Percentiles rank a stretch among this genome's conserved stretches.
These are phyloP conservation scores for Porites cylindrica DNA, from an alignment of 92 coral and sea anemone genomes.

Conservation along the genomic window DNA sequence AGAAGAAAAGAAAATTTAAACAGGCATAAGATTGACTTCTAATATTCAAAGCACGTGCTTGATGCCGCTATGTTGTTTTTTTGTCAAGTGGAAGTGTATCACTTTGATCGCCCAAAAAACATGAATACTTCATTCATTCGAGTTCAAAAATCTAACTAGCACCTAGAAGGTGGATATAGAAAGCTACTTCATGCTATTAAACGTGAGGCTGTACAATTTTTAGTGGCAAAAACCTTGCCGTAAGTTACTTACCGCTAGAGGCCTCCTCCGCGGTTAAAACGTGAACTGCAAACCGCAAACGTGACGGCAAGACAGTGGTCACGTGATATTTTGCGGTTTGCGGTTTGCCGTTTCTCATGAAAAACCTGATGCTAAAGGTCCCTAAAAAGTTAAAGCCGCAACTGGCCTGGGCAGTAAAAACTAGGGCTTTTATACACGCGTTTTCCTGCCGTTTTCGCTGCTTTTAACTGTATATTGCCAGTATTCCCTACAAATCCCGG, in stretches of 20 bases:
- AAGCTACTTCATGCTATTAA: background rate
- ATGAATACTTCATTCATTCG: conserved; percentile 16
- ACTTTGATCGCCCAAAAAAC: conserved; percentile 34
- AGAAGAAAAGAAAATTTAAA: conserved; percentile 31
- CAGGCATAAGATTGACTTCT: conserved; percentile 9
- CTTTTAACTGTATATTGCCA: no score
- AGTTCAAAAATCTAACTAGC: conserved; percentile 46
- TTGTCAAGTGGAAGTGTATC: conserved; percentile 27
- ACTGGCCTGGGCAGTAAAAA: no score
- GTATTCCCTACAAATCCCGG: no score
- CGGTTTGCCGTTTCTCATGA: no score
- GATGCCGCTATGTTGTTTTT: conserved; percentile 48
- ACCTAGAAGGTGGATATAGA: conserved; percentile 11
- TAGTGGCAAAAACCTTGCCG: no score
- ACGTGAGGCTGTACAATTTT: no score
- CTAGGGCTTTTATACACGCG: no score
- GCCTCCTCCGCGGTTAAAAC: conserved; percentile 42
- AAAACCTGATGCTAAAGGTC: no score
- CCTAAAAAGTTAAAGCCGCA: no score
- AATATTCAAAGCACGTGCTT: conserved; percentile 19
- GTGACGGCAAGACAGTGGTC: conserved; percentile 24
- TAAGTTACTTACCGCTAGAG: no score
- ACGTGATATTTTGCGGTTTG: no score
- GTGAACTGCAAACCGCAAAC: conserved; percentile 56
- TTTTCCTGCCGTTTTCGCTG: no score